Evolutionary conservation across 2,113 vertebrate genomes (phyloP).

Genomic region (Saimiri boliviensis): DNA sequence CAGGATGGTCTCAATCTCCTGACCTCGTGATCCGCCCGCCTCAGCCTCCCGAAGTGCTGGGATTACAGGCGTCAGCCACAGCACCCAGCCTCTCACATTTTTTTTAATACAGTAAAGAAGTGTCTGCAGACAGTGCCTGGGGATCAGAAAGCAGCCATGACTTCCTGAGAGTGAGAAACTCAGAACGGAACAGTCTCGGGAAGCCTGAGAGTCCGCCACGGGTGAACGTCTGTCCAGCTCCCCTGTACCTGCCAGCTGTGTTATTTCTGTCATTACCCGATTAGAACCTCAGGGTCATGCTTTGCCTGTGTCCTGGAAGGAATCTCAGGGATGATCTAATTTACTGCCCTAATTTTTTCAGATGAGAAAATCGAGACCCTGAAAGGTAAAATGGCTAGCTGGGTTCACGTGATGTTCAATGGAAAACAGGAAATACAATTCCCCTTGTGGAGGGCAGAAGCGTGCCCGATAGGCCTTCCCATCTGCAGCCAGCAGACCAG

Average conservation of each 20-base stretch:
- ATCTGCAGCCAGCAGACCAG: background rate
- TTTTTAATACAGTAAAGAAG: background rate
- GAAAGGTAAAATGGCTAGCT: background rate
- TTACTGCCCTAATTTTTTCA: background rate
- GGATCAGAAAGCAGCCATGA: background rate
- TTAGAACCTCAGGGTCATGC: background rate
- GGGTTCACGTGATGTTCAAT: background rate
- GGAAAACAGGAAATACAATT: background rate
- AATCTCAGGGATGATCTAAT: background rate
- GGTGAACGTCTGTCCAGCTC: background rate
- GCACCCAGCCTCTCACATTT: background rate
- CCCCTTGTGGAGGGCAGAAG: too few species aligned
- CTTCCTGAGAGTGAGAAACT: background rate
- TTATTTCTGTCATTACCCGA: background rate
- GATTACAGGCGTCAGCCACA: too few species aligned
- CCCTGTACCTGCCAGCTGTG: background rate
- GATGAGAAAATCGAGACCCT: background rate
- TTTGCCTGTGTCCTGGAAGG: background rate
- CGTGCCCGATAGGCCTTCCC: background rate
- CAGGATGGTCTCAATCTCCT: too few species aligned
- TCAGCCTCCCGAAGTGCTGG: too few species aligned
- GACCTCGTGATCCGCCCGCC: too few species aligned
- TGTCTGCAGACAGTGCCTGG: background rate
- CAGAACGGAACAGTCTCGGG: background rate
- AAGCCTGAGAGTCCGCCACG: accelerated